Percentiles rank a stretch among this genome's conserved stretches.
Conservation (phyloP, 2,113 vertebrate genomes). For the Puntigrus tetrazona region DNA sequence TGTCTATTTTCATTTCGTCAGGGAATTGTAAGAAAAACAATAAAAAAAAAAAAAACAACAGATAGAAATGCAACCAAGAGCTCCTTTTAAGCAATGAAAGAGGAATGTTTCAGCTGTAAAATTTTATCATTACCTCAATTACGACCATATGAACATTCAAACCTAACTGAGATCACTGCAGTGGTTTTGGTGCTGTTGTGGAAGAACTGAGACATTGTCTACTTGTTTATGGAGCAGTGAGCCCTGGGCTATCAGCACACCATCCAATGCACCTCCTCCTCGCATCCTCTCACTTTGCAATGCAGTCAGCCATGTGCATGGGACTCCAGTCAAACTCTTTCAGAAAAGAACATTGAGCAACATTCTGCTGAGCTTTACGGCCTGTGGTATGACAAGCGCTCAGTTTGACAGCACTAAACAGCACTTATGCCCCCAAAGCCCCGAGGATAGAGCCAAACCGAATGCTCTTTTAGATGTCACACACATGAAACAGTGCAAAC, state of each 20-base stretch:
- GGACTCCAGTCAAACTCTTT: conserved; percentile 15
- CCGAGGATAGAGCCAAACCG: conserved; percentile 12
- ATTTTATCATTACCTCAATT: background rate
- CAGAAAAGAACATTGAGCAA: conserved; percentile 42
- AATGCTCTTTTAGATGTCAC: conserved; percentile 22
- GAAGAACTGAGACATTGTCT: background rate
- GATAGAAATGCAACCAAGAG: background rate
- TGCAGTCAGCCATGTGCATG: conserved; percentile 26
- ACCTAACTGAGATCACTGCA: background rate
- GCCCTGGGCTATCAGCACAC: background rate
- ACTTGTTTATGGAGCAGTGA: background rate
- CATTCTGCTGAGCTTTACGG: conserved; percentile 24
- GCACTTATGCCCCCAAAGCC: conserved; percentile 30
- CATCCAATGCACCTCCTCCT: background rate
- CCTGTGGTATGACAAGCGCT: conserved; percentile 57
- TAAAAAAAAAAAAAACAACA: background rate
- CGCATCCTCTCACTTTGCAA: background rate
- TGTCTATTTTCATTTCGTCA: background rate
- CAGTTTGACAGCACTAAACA: conserved; percentile 42
- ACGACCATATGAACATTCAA: background rate
- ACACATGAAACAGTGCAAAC: background rate
- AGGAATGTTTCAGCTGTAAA: background rate
- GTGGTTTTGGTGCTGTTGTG: background rate
- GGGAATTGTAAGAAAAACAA: background rate
- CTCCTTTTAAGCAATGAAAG: background rate